Evolutionary conservation across 1,140 invertebrate genomes (phyloP), one percentile per base, ranked within the genome.

Genomic region (Euwallacea similis): DNA sequence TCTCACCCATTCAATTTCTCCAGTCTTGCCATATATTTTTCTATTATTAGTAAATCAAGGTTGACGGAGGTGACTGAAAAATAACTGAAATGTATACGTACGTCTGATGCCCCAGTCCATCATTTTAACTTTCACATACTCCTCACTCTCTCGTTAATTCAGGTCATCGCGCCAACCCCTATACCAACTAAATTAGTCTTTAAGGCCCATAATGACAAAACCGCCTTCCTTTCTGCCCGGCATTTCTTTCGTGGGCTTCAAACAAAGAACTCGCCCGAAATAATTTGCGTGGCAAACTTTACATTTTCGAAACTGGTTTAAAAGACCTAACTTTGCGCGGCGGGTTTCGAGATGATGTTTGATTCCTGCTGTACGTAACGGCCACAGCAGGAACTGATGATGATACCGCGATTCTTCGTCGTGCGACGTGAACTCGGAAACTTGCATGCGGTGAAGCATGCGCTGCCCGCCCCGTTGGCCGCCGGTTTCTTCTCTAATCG

Each of bases 41-140:
- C 21, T 33, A 33, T 33, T 4, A 4, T 33, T 33, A 4, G 21
- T 33, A 33, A 33, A 33, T 4, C 4, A 4, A 33, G 21, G 21
- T 33, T 4, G 21, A 33, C 21, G 4, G 4, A 33, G 21, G 4
- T 4, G 21, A 33, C 21, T 33, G 21, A 33, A 33, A 50, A 50
- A 11, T 50, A 13, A 50, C 13, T 50, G 13, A 58, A 58, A 58
- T 10, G 1, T 55, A 77, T 83, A 88, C 90, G 88, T 88, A 91
- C 90, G 88, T 86, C 90, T 88, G 79, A 91, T 90, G 81, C 90
- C 90, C 90, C 90, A 91, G 85, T 91, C 89, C 89, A 91, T 90
- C 87, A 89, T 88, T 67, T 76, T 82, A 59, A 41, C 41, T 56
- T 9, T 47, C 54, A 58, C 54, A 71, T 56, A 33, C 55, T 47